phyloP scores from a whole-genome alignment of 2,113 vertebrate genomes.

The Aptenodytes forsteri region DNA sequence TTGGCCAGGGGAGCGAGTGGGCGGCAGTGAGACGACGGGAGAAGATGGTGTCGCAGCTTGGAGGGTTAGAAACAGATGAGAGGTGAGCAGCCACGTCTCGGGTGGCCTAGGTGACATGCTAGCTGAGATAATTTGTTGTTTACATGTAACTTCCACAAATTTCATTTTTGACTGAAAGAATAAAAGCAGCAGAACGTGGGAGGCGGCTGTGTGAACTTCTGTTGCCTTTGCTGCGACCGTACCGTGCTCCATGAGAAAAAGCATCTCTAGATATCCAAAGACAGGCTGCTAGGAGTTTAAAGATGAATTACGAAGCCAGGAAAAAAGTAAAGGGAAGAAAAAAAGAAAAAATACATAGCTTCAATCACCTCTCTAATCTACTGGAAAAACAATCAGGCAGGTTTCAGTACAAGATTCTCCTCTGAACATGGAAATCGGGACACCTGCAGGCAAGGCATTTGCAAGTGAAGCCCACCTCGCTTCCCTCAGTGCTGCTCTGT shows the following conservation, averaged over 20 bases:
- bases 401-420: not conserved
- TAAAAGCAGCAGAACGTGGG: not conserved
- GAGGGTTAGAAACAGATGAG: not conserved
- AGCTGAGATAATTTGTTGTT: not conserved
- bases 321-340: too few relatives aligned
- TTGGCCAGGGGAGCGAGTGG: not conserved
- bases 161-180: not conserved
- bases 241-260: not conserved
- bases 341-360: too few relatives aligned
- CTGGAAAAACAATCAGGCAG: not conserved
- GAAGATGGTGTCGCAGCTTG: fast-evolving
- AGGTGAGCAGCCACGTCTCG: not conserved
- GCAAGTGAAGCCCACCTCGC: not conserved
- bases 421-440: not conserved
- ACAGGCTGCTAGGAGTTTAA: not conserved
- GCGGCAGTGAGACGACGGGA: fast-evolving
- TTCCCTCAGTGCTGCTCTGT: not conserved
- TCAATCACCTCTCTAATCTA: not conserved
- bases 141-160: not conserved
- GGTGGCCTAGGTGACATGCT: not conserved
- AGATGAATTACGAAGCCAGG: not conserved
- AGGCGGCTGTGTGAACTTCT: not conserved
- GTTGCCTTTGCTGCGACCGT: not conserved
- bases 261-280: not conserved
- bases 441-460: not conserved